Base-by-base conservation (phyloP, 1,140 invertebrate genomes). In the Diachasmimorpha longicaudata region DNA sequence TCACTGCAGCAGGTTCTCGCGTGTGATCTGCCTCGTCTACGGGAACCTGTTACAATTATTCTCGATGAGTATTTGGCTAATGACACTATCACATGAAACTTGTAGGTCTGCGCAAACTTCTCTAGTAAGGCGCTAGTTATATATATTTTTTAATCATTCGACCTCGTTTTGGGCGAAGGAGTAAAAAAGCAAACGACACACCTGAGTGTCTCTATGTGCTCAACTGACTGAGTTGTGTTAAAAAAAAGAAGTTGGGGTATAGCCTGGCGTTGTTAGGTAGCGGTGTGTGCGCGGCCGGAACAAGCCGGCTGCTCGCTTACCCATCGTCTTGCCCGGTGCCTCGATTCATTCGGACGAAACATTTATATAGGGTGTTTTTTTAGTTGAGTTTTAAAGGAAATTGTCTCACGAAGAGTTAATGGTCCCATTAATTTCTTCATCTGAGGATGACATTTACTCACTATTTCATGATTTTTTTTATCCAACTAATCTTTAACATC, bases 11-110 rank as follows among this genome's bases (percentile, higher is more conserved):
- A 87, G 48, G 67, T 84, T 19, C 88, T 81, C 23, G 85, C 85
- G 72, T 87, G 86, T 23, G 85, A 87, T 79, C 86, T 80, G 4
- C 88, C 88, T 67, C 87, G 79, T 69, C 88, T 79, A 21, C 88
- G 82, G 14, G 86, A 82, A 79, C 86, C 88, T 87, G 77, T 6
- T 48, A 23, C 8, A 79, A 77, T n/a, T 70, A 70, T 46, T 31
- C 44, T 75, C 31, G 63, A 36, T 39, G 14, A 74, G 9, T 31
- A 66, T 66, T 25, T 66, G 23, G 8, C 14, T 68, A 37, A 68
- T 63, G 19, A 63, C 19, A 31, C 11, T 25, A 63, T 63, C 13
- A 21, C 19, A 3, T 63, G 58, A 31, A 23, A 1, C 13, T 13
- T 14, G 5, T 9, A 0, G 13, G 19, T 6, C 25, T 31, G 21